A percentile compares a stretch with the other conserved stretches of the same genome.
Evolutionary conservation across 2,113 vertebrate species (phyloP).

Genomic region (Ceuthmochares aereus): DNA sequence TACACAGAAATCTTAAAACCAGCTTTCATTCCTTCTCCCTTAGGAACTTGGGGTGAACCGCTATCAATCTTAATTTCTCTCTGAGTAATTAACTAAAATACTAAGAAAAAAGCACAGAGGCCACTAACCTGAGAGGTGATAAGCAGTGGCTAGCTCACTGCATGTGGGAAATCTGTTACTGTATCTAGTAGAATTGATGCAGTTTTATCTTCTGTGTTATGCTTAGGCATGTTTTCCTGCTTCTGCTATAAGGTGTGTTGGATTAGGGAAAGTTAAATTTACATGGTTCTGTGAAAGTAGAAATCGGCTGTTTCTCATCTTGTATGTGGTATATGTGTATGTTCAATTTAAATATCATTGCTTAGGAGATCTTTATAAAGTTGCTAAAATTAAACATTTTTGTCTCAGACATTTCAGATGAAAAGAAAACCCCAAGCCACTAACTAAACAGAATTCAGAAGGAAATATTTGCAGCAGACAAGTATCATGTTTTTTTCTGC

Average conservation of each 20-base stretch:
- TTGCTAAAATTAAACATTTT: background rate
- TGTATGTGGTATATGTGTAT: background rate
- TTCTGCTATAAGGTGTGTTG: background rate
- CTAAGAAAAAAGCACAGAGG: background rate
- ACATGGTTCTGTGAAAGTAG: background rate
- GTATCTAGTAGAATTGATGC: background rate
- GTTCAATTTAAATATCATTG: background rate
- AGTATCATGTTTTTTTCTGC: background rate
- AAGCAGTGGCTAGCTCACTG: background rate
- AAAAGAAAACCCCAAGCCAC: background rate
- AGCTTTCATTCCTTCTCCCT: background rate
- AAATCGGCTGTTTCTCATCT: background rate
- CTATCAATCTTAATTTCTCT: background rate
- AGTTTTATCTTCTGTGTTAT: background rate
- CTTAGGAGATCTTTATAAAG: background rate
- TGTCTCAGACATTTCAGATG: background rate
- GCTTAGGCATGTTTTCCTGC: background rate
- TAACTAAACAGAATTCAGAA: background rate
- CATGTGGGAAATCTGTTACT: background rate
- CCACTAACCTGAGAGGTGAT: background rate
- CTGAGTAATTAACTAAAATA: background rate
- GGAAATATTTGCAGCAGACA: background rate
- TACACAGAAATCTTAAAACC: background rate
- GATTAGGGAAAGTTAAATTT: background rate
- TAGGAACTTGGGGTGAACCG: background rate